These are phyloP conservation scores for Spea multiplicata DNA, from an alignment of 2,113 vertebrate species.

Conservation along the genomic window DNA sequence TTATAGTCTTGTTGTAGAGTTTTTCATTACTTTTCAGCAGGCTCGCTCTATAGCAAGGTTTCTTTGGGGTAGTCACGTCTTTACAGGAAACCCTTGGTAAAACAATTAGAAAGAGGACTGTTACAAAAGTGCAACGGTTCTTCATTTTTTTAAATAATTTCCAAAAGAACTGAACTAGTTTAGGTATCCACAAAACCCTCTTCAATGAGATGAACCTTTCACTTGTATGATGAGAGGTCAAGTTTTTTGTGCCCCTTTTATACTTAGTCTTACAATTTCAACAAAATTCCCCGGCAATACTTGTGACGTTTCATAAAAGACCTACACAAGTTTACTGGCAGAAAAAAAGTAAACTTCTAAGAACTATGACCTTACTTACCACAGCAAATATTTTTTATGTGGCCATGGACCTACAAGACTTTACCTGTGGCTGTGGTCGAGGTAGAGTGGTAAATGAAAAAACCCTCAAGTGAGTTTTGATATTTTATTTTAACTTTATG, in stretches of 20 bases:
- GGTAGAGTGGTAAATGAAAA: slow-evolving; percentile 20
- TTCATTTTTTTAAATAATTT: slow-evolving; percentile 7
- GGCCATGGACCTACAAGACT: slow-evolving; percentile 30
- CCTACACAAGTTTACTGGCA: slow-evolving; percentile 42
- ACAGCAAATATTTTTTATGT: slow-evolving; percentile 35
- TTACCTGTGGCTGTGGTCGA: slow-evolving; percentile 44
- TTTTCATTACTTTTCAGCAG: not conserved
- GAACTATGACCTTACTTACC: slow-evolving; percentile 42
- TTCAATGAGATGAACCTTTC: not conserved
- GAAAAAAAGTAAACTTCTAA: slow-evolving; percentile 40
- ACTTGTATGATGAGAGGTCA: not conserved
- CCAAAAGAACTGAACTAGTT: not conserved
- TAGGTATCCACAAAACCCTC: not conserved
- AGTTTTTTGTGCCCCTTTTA: slow-evolving; percentile 25
- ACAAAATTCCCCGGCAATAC: slow-evolving; percentile 40
- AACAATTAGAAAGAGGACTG: not conserved
- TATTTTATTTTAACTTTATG: slow-evolving; percentile 2
- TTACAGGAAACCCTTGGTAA: not conserved
- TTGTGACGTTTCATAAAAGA: slow-evolving; percentile 35
- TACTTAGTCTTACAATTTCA: slow-evolving; percentile 13
- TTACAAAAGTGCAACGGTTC: not conserved
- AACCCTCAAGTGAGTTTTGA: slow-evolving; percentile 33
- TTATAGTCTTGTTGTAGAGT: slow-evolving; percentile 5
- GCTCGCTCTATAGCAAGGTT: not conserved
- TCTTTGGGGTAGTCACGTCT: not conserved